These are phyloP conservation scores for Rhopalosiphum nymphaeae DNA, from an alignment of 2,888 invertebrate genomes.

Conservation along the genomic window DNA sequence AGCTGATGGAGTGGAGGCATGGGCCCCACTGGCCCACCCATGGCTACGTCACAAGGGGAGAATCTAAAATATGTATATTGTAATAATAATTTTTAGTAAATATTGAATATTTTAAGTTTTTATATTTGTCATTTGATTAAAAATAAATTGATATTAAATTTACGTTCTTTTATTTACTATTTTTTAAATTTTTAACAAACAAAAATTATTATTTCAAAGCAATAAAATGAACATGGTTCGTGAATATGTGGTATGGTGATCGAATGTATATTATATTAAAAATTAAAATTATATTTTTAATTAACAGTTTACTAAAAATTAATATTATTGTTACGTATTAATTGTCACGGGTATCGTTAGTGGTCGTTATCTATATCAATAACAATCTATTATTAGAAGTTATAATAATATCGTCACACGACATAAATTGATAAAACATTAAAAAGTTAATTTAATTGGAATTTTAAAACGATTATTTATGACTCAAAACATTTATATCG, in stretches of 20 bases:
- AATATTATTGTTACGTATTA: too few species aligned
- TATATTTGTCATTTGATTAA: not conserved
- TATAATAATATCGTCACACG: too few species aligned
- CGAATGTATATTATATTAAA: not conserved
- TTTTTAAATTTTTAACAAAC: not conserved
- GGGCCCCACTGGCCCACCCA: too few species aligned
- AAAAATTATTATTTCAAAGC: not conserved
- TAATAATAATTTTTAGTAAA: not conserved
- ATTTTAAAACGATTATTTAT: too few species aligned
- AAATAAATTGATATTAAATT: not conserved
- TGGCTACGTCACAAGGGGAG: not conserved
- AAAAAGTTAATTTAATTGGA: too few species aligned
- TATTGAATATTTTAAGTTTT: not conserved
- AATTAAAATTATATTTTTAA: not conserved
- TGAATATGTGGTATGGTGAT: not conserved
- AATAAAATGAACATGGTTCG: too few species aligned
- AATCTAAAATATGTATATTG: not conserved
- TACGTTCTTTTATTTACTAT: not conserved
- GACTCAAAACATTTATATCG: too few species aligned
- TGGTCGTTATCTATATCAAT: too few species aligned
- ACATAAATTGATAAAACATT: too few species aligned
- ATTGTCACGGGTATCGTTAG: too few species aligned
- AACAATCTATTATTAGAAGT: too few species aligned
- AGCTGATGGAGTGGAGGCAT: too few species aligned
- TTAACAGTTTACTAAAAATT: not conserved